Conservation (phyloP, 1,140 invertebrate species). For the Drosophila dunni region DNA sequence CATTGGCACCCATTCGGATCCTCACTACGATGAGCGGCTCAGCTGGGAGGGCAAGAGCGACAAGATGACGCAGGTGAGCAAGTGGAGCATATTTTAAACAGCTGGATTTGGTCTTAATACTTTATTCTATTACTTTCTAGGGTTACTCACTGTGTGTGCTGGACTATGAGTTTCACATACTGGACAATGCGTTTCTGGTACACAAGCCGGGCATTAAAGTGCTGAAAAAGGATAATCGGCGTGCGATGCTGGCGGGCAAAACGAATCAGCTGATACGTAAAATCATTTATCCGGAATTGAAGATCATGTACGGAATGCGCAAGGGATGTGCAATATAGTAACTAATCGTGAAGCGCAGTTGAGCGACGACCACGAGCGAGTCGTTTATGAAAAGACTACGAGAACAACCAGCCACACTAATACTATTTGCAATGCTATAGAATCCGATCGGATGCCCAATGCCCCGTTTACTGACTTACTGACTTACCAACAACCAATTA, state of each 20-base stretch:
- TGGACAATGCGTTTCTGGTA: slow-evolving; percentile 95
- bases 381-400: slow-evolving; percentile 66
- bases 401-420: slow-evolving; percentile 51
- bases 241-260: slow-evolving; percentile 90
- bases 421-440: slow-evolving; percentile 77
- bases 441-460: slow-evolving; percentile 15
- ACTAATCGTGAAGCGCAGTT: slow-evolving; percentile 78
- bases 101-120: slow-evolving; percentile 12
- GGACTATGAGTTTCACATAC: slow-evolving; percentile 95
- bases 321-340: slow-evolving; percentile 93
- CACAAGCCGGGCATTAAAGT: slow-evolving; percentile 95
- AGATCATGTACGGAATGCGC: slow-evolving; percentile 91
- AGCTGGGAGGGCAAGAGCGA: slow-evolving; percentile 96
- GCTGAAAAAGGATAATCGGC: slow-evolving; percentile 90
- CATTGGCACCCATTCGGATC: slow-evolving; percentile 93
- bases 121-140: slow-evolving; percentile 84
- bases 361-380: slow-evolving; percentile 56
- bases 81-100: neutral
- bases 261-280: slow-evolving; percentile 92
- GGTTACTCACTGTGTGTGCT: slow-evolving; percentile 94
- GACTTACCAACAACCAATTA: slow-evolving; percentile 20
- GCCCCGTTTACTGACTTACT: slow-evolving; percentile 13
- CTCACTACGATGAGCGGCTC: slow-evolving; percentile 94
- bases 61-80: slow-evolving; percentile 95
- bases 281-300: slow-evolving; percentile 93